Percentiles rank a stretch among this genome's conserved stretches.
Evolutionary conservation across 2,888 invertebrate genomes (phyloP).

Genomic region (Eupithecia exiguata): DNA sequence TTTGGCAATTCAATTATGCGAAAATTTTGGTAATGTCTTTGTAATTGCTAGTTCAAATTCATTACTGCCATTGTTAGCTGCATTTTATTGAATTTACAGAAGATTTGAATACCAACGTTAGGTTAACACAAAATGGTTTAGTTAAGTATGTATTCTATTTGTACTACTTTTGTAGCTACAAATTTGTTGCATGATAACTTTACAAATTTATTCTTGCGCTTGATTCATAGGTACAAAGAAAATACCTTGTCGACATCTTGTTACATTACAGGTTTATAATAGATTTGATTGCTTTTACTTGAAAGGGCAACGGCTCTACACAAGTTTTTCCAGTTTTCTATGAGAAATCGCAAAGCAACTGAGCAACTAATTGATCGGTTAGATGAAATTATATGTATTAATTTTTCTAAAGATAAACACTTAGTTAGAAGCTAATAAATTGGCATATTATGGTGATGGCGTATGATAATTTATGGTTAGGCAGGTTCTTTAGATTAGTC

Average conservation of each 20-base stretch:
- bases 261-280: background rate
- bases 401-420: background rate
- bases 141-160: background rate
- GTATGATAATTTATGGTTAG: background rate
- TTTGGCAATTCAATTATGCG: slow-evolving; percentile 27
- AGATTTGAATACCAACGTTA: background rate
- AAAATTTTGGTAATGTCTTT: slow-evolving; percentile 20
- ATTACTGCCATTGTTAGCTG: background rate
- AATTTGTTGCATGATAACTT: too few species aligned
- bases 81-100: background rate
- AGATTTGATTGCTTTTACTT: background rate
- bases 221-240: background rate
- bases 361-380: slow-evolving; percentile 2
- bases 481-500: background rate
- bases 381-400: background rate
- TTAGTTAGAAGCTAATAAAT: too few species aligned
- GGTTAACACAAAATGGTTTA: background rate
- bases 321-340: slow-evolving; percentile 30
- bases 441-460: background rate
- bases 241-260: background rate
- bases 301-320: background rate
- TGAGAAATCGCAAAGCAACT: slow-evolving; percentile 19
- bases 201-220: background rate
- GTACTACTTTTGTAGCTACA: too few species aligned
- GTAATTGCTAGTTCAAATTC: slow-evolving; percentile 14